Percentiles rank a stretch among this genome's conserved stretches.
Conservation (phyloP, 30 jellyfish, hydroid and myxozoan genomes). For the Chrysaora quinquecirrha region DNA sequence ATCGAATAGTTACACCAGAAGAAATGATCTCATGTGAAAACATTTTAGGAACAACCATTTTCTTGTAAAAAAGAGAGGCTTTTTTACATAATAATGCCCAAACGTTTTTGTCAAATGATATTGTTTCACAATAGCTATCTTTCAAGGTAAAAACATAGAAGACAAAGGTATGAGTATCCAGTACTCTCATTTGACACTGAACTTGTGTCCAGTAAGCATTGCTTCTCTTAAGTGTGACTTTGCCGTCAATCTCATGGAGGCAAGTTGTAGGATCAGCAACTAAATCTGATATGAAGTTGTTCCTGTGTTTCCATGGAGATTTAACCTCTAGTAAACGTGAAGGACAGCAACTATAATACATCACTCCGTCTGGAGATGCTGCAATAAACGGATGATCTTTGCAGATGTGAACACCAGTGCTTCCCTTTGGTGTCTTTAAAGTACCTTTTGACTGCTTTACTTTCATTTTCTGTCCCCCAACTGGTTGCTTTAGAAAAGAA, state of each 20-base stretch:
- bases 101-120: constrained; percentile 17
- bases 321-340: constrained; percentile 31
- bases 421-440: constrained; percentile 26
- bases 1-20: too few species aligned
- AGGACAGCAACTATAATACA: constrained; percentile 34
- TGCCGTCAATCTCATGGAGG: constrained; percentile 18
- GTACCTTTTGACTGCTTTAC: too few species aligned
- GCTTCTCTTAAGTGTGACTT: constrained; percentile 14
- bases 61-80: too few species aligned
- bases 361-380: constrained; percentile 29
- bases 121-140: constrained; percentile 25
- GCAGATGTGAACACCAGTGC: constrained; percentile 43
- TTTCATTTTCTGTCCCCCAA: too few species aligned
- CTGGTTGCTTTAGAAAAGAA: constrained; percentile 23
- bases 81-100: too few species aligned
- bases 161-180: constrained; percentile 13
- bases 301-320: constrained; percentile 36
- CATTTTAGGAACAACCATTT: too few species aligned
- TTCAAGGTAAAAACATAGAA: constrained; percentile 19
- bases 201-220: constrained; percentile 27
- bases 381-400: constrained; percentile 33
- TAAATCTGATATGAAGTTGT: constrained; percentile 11
- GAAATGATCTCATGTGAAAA: too few species aligned
- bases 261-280: constrained; percentile 25
- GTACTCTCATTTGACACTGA: constrained; percentile 37